Base-by-base conservation (phyloP, 2,888 invertebrate species). In the Malthinus seriepunctatus region DNA sequence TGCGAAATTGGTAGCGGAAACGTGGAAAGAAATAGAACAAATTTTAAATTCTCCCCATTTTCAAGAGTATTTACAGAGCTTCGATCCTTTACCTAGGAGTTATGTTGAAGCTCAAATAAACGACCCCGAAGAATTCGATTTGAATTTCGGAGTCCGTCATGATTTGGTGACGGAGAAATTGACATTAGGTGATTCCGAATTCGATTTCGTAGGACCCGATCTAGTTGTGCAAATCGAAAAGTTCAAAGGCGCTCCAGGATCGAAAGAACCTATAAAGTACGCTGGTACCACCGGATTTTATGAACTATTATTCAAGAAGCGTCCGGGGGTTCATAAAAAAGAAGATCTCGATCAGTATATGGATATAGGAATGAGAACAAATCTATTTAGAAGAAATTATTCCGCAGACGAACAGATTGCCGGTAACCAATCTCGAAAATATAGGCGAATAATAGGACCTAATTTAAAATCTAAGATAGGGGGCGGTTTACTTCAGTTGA, bases 261-360 rank as follows among this genome's bases (percentile, higher is more conserved):
- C 14, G 33, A n/a, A 0, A 1, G 2, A 37, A 4, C 4, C 37
- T 11, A 3, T 37, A 37, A 37, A 37, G 12, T 56, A 58, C 15
- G 37, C 1, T 11, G 57, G 57, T 11, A 60, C 55, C 1, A 32
- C 32, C 0, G 57, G 63, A 31, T 35, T 63, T 8, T 63, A 58
- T 12, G 57, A 63, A 35, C 38, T 63, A 1, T 10, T 60, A 12
- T 58, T 63, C 52, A 57, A 63, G 48, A 54, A 50, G 34, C 39
- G 38, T 23, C 60, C 63, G 3, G n/a, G 11, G 7, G 34, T 9
- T 2, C 50, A 33, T 46, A 59, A 14, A 3, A 7, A 14, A 15
- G 15, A 32, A 4, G 59, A 62, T 53, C 7, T 47, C 33, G 12
- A 53, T 11, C 23, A 32, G 5, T 63, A 63, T 45, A 51, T 33